A percentile compares a stretch with the other conserved stretches of the same genome.
phyloP scores from a whole-genome alignment of 2,797 vertebrate genomes.

The Pseudocheirus occidentalis region DNA sequence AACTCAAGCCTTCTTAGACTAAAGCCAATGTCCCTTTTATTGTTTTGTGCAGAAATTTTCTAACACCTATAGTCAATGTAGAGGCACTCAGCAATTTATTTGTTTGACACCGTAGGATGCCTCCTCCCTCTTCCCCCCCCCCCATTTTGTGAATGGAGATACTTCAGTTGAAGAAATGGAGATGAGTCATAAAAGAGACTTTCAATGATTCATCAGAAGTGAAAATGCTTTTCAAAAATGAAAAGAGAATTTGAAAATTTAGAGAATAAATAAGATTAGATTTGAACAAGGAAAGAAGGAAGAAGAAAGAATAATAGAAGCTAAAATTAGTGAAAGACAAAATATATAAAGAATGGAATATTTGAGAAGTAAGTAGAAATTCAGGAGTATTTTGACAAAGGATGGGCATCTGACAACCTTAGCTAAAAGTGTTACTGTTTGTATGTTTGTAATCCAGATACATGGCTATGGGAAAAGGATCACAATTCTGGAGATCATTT shows the following conservation, averaged over 20 bases:
- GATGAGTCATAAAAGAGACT: background rate
- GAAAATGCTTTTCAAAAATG: constrained; percentile 1
- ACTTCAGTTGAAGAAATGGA: background rate
- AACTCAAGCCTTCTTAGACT: background rate
- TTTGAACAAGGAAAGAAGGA: background rate
- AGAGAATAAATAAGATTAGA: background rate
- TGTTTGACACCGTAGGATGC: background rate
- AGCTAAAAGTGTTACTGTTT: background rate
- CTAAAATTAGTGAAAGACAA: background rate
- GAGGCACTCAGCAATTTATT: background rate
- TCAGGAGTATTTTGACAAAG: background rate
- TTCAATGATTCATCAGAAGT: background rate
- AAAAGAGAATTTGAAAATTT: constrained; percentile 1
- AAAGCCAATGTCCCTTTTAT: background rate
- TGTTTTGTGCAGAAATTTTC: background rate
- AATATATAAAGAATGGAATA: background rate
- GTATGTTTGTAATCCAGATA: background rate
- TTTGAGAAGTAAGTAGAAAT: background rate
- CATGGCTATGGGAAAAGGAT: constrained; percentile 16
- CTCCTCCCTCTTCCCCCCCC: no score
- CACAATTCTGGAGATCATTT: constrained; percentile 22
- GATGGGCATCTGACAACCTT: background rate
- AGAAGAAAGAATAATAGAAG: background rate
- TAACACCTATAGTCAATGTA: background rate
- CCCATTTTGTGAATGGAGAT: background rate